A percentile compares a stretch with the other conserved stretches of the same genome.
phyloP scores from a whole-genome alignment of 2,797 vertebrate species.

The Sebastes alutus region DNA sequence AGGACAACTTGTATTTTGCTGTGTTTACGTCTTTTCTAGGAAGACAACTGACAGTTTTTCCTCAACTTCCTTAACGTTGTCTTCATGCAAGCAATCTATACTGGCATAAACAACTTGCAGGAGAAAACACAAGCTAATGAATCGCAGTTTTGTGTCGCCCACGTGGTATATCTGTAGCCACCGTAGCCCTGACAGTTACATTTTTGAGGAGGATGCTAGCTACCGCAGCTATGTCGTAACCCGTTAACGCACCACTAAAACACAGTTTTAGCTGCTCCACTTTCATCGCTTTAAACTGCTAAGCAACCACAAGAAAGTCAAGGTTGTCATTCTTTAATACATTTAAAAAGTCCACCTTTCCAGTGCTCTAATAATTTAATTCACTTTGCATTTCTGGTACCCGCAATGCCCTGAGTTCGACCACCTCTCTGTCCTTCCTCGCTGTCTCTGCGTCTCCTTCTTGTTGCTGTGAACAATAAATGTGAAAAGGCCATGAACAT shows the following conservation, averaged over 20 bases:
- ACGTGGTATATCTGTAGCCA: background rate
- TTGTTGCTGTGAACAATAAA: background rate
- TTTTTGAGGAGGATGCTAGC: background rate
- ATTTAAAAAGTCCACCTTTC: background rate
- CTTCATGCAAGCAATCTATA: background rate
- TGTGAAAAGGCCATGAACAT: background rate
- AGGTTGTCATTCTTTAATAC: background rate
- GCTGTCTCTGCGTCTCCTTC: background rate
- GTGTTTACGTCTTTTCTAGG: background rate
- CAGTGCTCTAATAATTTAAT: background rate
- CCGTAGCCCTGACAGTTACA: background rate
- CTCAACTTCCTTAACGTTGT: background rate
- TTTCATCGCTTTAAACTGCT: background rate
- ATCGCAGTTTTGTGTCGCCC: too few relatives aligned
- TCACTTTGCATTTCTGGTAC: background rate
- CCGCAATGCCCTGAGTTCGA: background rate
- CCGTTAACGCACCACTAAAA: background rate
- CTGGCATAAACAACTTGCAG: background rate
- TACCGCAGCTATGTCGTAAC: background rate
- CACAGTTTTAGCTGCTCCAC: background rate
- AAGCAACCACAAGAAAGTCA: background rate
- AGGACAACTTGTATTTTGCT: background rate
- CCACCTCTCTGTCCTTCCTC: background rate
- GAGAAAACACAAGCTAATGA: too few relatives aligned
- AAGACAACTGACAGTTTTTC: background rate